phyloP scores from a whole-genome alignment of 2,888 invertebrate species.

The Fragum whitleyi region DNA sequence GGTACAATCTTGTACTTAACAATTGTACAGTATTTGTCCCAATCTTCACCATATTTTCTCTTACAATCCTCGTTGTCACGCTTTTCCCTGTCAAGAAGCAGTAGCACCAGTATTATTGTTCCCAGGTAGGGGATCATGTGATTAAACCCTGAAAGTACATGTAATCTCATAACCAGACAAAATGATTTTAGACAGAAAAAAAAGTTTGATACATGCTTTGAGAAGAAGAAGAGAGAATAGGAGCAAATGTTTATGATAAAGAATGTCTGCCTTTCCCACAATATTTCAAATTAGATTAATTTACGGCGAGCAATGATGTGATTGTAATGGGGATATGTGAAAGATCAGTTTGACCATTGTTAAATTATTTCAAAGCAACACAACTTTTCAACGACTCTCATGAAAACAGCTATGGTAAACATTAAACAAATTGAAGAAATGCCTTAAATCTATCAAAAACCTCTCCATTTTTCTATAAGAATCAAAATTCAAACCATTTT shows the following conservation, averaged over 20 bases:
- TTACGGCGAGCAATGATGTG: too few species aligned
- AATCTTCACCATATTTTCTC: slow-evolving; percentile 59
- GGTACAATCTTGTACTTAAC: slow-evolving; percentile 69
- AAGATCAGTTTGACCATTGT: too few species aligned
- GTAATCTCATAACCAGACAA: too few species aligned
- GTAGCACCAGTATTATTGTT: slow-evolving; percentile 54
- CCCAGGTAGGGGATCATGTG: slow-evolving; percentile 63
- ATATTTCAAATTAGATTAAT: too few species aligned
- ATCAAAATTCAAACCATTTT: too few species aligned
- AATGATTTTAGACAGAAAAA: background rate
- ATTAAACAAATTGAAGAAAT: too few species aligned
- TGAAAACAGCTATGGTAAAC: too few species aligned
- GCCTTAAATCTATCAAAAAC: too few species aligned
- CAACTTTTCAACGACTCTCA: too few species aligned
- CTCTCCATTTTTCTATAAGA: too few species aligned
- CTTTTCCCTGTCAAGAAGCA: slow-evolving; percentile 63
- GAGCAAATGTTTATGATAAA: background rate
- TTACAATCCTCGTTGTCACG: slow-evolving; percentile 58
- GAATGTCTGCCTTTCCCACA: background rate
- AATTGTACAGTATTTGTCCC: slow-evolving; percentile 65
- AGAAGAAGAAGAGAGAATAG: background rate
- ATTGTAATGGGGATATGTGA: too few species aligned
- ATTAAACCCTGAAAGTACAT: slow-evolving; percentile 47
- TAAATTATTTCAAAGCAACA: too few species aligned
- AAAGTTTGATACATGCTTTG: background rate